phyloP scores from a whole-genome alignment of 1,140 invertebrate species.

The Drosophila varians region DNA sequence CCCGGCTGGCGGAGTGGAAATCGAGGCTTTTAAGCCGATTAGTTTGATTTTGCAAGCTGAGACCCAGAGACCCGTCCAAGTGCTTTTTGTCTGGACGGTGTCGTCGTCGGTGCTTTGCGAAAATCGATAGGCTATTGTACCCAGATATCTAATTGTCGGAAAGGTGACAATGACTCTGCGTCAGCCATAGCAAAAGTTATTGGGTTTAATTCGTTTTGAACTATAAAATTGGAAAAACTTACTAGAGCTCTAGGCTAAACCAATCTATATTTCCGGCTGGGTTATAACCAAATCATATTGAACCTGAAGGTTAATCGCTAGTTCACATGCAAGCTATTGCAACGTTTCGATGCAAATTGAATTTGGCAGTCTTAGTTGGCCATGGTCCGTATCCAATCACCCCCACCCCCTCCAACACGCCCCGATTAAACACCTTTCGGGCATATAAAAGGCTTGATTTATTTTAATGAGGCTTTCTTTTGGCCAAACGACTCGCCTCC shows the following conservation, averaged over 20 bases:
- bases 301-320: neutral
- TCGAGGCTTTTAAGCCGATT: conserved; percentile 76
- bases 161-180: conserved; percentile 37
- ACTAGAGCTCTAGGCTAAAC: no score
- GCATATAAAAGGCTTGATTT: conserved; percentile 47
- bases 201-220: neutral
- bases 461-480: conserved; percentile 63
- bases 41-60: conserved; percentile 69
- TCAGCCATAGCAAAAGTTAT: conserved; percentile 8
- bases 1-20: conserved; percentile 41
- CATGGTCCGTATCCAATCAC: conserved; percentile 1
- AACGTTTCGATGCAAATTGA: conserved; percentile 26
- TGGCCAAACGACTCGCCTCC: conserved; percentile 16
- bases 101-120: conserved; percentile 7
- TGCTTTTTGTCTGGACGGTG: conserved; percentile 23
- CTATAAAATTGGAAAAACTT: no score
- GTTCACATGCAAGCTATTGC: neutral
- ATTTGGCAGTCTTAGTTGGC: neutral
- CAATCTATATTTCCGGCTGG: no score
- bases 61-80: conserved; percentile 18
- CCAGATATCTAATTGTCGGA: conserved; percentile 46
- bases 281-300: neutral
- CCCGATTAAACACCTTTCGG: conserved; percentile 14
- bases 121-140: conserved; percentile 76
- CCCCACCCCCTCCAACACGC: neutral